phyloP scores from a whole-genome alignment of 1,140 invertebrate genomes.

The Elymnias hypermnestra region DNA sequence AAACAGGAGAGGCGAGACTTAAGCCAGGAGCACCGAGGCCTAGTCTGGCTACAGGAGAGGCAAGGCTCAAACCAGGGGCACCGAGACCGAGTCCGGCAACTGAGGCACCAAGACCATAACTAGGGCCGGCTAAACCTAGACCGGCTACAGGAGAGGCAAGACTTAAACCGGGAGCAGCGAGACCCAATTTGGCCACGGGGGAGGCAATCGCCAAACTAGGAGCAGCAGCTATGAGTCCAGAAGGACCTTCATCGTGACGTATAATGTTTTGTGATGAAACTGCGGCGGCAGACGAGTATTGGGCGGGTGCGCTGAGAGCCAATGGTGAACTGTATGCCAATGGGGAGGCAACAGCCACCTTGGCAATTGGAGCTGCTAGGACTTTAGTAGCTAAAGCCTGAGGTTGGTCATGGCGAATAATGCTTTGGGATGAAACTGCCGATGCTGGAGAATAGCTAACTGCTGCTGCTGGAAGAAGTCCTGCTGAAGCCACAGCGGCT shows the following conservation, averaged over 20 bases:
- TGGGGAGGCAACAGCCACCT: slow-evolving; percentile 25
- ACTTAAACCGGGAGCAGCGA: slow-evolving; percentile 29
- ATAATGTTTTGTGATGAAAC: slow-evolving; percentile 52
- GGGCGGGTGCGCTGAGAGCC: slow-evolving; percentile 15
- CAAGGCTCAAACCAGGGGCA: too few relatives aligned
- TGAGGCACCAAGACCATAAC: too few relatives aligned
- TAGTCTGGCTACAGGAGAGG: too few relatives aligned
- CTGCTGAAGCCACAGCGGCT: slow-evolving; percentile 40
- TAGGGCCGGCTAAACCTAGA: too few relatives aligned
- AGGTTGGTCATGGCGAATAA: too few relatives aligned
- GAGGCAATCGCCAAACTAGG: slow-evolving; percentile 24
- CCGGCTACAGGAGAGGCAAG: slow-evolving; percentile 31
- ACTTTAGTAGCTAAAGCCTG: too few relatives aligned
- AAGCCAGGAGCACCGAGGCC: too few relatives aligned
- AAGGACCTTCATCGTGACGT: slow-evolving; percentile 27
- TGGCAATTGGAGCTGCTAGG: slow-evolving; percentile 17
- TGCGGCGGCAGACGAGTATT: slow-evolving; percentile 38
- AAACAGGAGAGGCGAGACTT: too few relatives aligned
- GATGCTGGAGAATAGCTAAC: slow-evolving; percentile 40
- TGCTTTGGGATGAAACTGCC: slow-evolving; percentile 36
- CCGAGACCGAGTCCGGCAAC: too few relatives aligned
- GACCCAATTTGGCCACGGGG: slow-evolving; percentile 21
- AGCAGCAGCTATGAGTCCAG: neutral
- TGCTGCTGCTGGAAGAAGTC: slow-evolving; percentile 34
- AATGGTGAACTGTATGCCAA: slow-evolving; percentile 34